These are phyloP conservation scores for Ammospiza nelsoni DNA, from an alignment of 2,113 vertebrate species.

Conservation along the genomic window DNA sequence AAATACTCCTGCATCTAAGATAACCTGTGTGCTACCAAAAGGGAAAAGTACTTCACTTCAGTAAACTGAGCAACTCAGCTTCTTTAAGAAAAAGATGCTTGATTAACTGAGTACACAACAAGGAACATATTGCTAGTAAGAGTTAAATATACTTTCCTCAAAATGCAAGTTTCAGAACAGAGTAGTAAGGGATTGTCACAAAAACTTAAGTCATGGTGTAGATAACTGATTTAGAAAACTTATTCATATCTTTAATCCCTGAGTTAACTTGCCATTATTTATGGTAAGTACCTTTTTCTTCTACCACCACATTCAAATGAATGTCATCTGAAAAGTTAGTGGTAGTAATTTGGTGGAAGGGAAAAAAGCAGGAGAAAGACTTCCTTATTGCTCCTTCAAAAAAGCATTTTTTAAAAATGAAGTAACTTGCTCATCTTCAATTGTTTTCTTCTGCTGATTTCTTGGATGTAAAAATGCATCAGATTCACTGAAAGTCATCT, in stretches of 20 bases:
- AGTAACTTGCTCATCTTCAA: conserved; percentile 2
- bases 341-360: conserved; percentile 44
- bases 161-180: conserved; percentile 7
- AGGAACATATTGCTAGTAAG: conserved; percentile 8
- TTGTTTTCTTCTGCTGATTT: conserved; percentile 13
- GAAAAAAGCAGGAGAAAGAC: conserved; percentile 62
- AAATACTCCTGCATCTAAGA: conserved; percentile 19
- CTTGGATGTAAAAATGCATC: conserved; percentile 32
- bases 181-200: conserved; percentile 28
- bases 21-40: background rate
- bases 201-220: conserved; percentile 17
- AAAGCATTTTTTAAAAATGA: conserved; percentile 6
- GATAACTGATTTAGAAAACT: conserved; percentile 47
- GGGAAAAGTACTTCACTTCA: background rate
- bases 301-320: conserved; percentile 74
- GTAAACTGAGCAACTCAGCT: background rate
- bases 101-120: background rate
- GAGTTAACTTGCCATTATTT: conserved; percentile 76
- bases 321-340: conserved; percentile 71
- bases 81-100: background rate
- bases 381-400: conserved; percentile 69
- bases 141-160: background rate
- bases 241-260: conserved; percentile 73
- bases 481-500: conserved; percentile 22
- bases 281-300: conserved; percentile 67